Evolutionary conservation across 2,797 vertebrate genomes (phyloP).

Genomic region (Siniperca obscura): DNA sequence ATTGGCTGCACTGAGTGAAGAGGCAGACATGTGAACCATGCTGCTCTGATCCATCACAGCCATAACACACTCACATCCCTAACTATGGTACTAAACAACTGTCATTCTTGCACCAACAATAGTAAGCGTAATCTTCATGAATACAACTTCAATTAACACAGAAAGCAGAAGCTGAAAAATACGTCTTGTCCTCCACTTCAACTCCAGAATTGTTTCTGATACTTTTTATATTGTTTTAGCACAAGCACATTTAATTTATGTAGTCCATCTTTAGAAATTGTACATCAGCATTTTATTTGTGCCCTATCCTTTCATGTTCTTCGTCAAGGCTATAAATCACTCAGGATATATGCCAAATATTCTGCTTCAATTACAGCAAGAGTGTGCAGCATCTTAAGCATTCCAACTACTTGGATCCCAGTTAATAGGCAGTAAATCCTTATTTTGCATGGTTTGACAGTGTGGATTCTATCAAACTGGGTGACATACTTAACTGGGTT

Average conservation of each 20-base stretch:
- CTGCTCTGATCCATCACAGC: conserved; percentile 73
- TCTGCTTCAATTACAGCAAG: conserved; percentile 41
- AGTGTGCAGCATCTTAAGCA: conserved; percentile 49
- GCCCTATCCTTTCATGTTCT: conserved; percentile 35
- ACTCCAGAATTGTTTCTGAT: neutral
- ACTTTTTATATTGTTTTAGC: neutral
- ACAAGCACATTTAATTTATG: neutral
- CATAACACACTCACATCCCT: conserved; percentile 40
- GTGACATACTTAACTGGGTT: conserved; percentile 72
- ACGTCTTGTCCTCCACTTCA: neutral
- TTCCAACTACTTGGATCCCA: conserved; percentile 46
- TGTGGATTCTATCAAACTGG: conserved; percentile 52
- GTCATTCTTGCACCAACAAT: neutral
- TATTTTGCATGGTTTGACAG: conserved; percentile 60
- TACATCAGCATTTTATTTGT: conserved; percentile 27
- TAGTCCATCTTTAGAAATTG: conserved; percentile 27
- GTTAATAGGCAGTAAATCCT: conserved; percentile 69
- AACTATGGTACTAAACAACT: conserved; percentile 28
- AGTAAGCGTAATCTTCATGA: conserved; percentile 9
- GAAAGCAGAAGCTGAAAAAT: neutral
- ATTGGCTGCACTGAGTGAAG: conserved; percentile 68
- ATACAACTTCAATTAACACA: conserved; percentile 1
- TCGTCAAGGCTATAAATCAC: conserved; percentile 38
- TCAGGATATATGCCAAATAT: conserved; percentile 29
- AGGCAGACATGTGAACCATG: conserved; percentile 65